These are phyloP conservation scores for Riparia riparia DNA, from an alignment of 2,113 vertebrate genomes.

Conservation along the genomic window DNA sequence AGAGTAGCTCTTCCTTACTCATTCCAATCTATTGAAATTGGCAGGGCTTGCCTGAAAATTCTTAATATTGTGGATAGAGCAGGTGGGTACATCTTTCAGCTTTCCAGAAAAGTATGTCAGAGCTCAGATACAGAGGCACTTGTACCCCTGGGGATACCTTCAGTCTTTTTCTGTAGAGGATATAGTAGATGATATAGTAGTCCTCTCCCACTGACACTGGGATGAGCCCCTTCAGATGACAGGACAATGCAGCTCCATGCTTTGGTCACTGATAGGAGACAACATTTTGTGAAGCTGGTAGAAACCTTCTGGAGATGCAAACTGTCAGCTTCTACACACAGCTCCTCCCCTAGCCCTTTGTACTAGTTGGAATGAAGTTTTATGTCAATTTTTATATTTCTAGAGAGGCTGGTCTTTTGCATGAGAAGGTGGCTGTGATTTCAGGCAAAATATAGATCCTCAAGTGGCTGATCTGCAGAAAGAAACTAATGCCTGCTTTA, in stretches of 20 bases:
- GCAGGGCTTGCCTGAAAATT: neutral
- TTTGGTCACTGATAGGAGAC: neutral
- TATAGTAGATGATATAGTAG: neutral
- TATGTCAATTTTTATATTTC: neutral
- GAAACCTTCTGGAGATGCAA: neutral
- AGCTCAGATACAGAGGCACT: neutral
- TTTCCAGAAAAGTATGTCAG: neutral
- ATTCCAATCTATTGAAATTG: neutral
- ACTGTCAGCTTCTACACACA: neutral
- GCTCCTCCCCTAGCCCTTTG: neutral
- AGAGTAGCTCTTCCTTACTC: neutral
- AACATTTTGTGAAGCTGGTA: neutral
- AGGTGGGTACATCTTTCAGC: neutral
- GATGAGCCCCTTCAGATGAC: neutral
- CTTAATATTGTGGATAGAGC: neutral
- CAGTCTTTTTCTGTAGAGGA: neutral
- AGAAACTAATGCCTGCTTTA: conserved; percentile 26
- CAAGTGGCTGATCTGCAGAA: conserved; percentile 34
- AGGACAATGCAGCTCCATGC: neutral
- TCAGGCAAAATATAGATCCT: conserved; percentile 7
- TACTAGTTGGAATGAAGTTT: neutral
- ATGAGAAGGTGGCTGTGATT: conserved; percentile 5
- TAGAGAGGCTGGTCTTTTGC: neutral
- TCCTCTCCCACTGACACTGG: neutral
- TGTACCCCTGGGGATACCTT: neutral